Evolutionary conservation across 2,797 vertebrate species (phyloP), one percentile per base, ranked within the genome.

Genomic region (Philypnodon macrostomus): DNA sequence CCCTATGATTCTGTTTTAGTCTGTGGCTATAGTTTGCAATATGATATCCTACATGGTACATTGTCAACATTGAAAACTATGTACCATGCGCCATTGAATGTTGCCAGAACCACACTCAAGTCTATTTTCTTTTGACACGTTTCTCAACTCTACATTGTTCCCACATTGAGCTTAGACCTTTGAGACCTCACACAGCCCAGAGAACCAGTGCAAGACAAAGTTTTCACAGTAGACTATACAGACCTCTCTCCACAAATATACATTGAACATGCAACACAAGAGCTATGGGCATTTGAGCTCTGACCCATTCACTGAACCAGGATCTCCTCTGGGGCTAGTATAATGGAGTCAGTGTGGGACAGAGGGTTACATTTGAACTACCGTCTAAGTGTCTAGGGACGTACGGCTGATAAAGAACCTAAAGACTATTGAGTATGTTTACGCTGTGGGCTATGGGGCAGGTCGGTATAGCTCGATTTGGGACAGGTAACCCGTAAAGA

Each of bases 241-340:
- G 53, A 58, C 58, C 47, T 1, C 47, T 1, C 38, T 80, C 58
- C 50, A 47, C 39, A 80, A 77, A 80, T 77, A 79, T 64, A 79
- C 74, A 70, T 69, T 21, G 24, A 53, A 39, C 47, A 51, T 36
- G 32, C 47, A 29, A 53, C 51, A 55, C 62, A 47, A 37, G n/a
- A 55, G 33, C 59, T 37, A 56, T 3, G 52, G 53, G 59, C 47
- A 12, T 64, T 50, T 14, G 34, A 38, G 56, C 61, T 51, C 21
- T 32, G 63, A 53, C 57, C 53, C 36, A 40, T 27, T 29, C 16
- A 26, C 14, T 17, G 36, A 66, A 47, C 23, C 46, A 21, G 35
- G 31, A 42, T 21, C 9, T 42, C 31, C 40, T 15, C 35, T 2
- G 15, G 33, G 29, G 21, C 40, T 29, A 1, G 7, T 26, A 15